Evolutionary conservation across 2,888 invertebrate species (phyloP), one percentile per base, ranked within the genome.

Genomic region (Agapetus fuscipes): DNA sequence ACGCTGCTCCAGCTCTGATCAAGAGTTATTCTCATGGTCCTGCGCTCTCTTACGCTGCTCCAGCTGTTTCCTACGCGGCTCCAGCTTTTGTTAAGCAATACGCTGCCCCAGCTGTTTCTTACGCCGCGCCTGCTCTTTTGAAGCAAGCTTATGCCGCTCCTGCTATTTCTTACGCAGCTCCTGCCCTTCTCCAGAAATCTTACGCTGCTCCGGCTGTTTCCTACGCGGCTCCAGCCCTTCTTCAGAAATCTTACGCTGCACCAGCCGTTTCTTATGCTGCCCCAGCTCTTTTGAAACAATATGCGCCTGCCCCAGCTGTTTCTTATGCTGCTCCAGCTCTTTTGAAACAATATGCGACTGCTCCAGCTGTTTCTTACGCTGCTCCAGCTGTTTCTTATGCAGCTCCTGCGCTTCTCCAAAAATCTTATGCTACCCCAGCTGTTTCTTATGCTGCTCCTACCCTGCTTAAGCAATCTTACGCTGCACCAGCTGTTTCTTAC

Each of bases 241-340:
- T 20, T 4, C 9, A 4, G 4, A 4, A 20, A 4, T 20, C 20
- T 33, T 32, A 37, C 12, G 15, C 30, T 10, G 52, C 47, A 15
- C 42, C 42, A 6, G 30, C 34, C 4, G 36, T 34, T n/a, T 49
- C 44, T 14, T 45, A 45, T n/a, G 54, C 56, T n/a, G 57, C 55
- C 2, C 54, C 60, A 2, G 54, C 58, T 28, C 50, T 45, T 6
- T 52, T 42, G 12, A n/a, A n/a, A n/a, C n/a, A n/a, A n/a, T 43
- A 37, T 17, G 41, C 43, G 5, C 30, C 32, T 52, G 53, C 46
- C 10, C 49, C 55, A 1, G 20, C 20, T 9, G 5, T 20, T 9
- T 20, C 20, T 9, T 64, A 66, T 32, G 57, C 61, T 31, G 52
- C 60, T 9, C 63, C 64, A 3, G 54, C 58, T 2, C 53, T 57